Conservation (phyloP, 2,797 vertebrate species). For the Emys orbicularis region DNA sequence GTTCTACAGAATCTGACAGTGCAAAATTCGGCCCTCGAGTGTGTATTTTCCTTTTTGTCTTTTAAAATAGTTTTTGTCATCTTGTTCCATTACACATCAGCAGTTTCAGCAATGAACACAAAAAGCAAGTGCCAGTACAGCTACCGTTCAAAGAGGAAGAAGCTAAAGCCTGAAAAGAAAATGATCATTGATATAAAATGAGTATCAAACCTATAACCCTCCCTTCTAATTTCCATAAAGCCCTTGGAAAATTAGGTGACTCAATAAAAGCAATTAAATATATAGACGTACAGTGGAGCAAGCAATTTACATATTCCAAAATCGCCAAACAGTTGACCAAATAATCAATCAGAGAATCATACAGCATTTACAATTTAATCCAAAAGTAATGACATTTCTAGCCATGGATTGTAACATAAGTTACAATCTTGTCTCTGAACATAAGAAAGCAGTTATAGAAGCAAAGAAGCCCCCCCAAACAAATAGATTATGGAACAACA, state of each 20-base stretch:
- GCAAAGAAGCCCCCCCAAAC: neutral
- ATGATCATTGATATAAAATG: conserved; percentile 54
- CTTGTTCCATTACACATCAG: neutral
- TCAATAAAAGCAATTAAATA: conserved; percentile 65
- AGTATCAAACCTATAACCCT: conserved; percentile 40
- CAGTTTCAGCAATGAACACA: neutral
- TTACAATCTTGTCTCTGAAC: neutral
- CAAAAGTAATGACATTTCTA: conserved; percentile 31
- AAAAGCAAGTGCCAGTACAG: conserved; percentile 25
- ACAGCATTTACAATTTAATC: conserved; percentile 53
- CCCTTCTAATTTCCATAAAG: conserved; percentile 33
- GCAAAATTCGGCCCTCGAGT: conserved; percentile 11
- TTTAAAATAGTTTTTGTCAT: conserved; percentile 41
- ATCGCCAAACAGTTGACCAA: conserved; percentile 6
- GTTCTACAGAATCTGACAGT: neutral
- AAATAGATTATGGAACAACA: conserved; percentile 12
- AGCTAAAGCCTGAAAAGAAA: conserved; percentile 34
- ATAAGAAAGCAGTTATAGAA: conserved; percentile 14
- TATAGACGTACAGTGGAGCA: conserved; percentile 33
- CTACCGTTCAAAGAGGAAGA: neutral
- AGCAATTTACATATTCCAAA: conserved; percentile 39
- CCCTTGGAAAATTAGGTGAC: conserved; percentile 48
- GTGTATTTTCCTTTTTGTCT: conserved; percentile 26
- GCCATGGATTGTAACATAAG: neutral
- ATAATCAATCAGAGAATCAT: conserved; percentile 46